Evolutionary conservation across 2,888 invertebrate genomes (phyloP).

Genomic region (Sepiola atlantica): DNA sequence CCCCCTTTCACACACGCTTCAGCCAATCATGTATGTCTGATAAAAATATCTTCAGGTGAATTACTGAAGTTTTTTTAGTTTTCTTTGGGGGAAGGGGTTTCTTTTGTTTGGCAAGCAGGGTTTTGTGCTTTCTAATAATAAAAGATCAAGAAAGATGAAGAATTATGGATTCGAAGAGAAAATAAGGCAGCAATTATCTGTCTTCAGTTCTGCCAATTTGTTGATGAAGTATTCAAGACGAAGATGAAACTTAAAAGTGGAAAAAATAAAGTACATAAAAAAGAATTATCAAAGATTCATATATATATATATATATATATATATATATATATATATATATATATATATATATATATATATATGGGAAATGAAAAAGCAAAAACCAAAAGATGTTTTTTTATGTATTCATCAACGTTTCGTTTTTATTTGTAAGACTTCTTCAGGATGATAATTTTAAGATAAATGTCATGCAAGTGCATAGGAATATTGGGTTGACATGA

Average conservation of each 20-base stretch:
- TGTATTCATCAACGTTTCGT: too few relatives aligned
- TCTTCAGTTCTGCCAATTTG: neutral
- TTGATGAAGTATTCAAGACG: neutral
- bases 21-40: neutral
- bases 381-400: too few relatives aligned
- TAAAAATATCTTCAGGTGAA: slow-evolving; percentile 32
- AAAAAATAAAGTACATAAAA: neutral
- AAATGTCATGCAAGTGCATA: too few relatives aligned
- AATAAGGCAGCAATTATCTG: slow-evolving; percentile 5
- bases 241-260: neutral
- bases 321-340: too few relatives aligned
- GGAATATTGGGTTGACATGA: too few relatives aligned
- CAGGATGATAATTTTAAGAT: too few relatives aligned
- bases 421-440: too few relatives aligned
- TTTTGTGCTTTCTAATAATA: slow-evolving; percentile 32
- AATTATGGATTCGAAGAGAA: neutral
- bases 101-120: slow-evolving; percentile 1
- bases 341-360: too few relatives aligned
- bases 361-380: too few relatives aligned
- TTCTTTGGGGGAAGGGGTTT: neutral
- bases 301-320: too few relatives aligned
- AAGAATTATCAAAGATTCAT: neutral
- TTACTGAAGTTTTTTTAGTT: neutral
- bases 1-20: neutral
- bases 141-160: slow-evolving; percentile 12